These are phyloP conservation scores for Leucoraja ocellata DNA, from an alignment of 2,797 vertebrate genomes.

Conservation along the genomic window DNA sequence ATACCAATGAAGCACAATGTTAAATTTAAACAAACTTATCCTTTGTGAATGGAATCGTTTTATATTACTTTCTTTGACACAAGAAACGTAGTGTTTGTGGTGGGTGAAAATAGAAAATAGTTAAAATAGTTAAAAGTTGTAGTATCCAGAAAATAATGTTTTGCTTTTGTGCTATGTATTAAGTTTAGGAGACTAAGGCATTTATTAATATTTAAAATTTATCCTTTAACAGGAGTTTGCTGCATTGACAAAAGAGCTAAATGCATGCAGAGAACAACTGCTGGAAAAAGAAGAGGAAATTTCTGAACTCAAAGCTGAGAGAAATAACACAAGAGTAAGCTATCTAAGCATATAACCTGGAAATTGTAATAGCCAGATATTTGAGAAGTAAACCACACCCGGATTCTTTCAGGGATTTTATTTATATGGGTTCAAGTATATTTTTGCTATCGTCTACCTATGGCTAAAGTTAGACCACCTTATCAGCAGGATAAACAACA, in stretches of 20 bases:
- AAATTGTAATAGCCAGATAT: neutral
- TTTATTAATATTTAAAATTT: conserved; percentile 40
- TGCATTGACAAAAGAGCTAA: conserved; percentile 93
- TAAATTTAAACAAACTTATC: neutral
- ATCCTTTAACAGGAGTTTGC: conserved; percentile 82
- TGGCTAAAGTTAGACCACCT: neutral
- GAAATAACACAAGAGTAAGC: conserved; percentile 97
- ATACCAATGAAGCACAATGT: neutral
- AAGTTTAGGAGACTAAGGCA: neutral
- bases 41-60: neutral
- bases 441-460: neutral
- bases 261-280: conserved; percentile 89
- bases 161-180: neutral
- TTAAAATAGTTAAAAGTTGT: neutral
- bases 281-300: conserved; percentile 98
- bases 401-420: neutral
- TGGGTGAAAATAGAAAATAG: too few relatives aligned
- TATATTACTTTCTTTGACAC: neutral
- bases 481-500: neutral
- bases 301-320: conserved; percentile 95
- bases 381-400: neutral
- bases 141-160: neutral
- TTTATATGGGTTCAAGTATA: neutral
- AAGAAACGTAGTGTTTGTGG: neutral
- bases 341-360: neutral